phyloP scores from a whole-genome alignment of 2,888 invertebrate species.

The Pegoplata infirma region DNA sequence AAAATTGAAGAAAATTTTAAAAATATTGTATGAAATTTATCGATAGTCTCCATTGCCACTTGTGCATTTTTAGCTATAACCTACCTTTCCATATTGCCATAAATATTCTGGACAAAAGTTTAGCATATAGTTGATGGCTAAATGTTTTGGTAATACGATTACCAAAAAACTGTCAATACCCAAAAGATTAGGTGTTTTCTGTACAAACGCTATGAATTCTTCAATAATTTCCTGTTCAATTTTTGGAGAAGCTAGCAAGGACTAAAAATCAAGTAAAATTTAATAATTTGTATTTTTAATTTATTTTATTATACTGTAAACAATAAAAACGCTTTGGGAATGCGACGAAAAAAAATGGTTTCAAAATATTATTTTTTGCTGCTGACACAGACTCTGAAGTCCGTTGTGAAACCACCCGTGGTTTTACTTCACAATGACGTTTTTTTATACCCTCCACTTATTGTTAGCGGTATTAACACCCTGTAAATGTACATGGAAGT shows the following conservation, averaged over 20 bases:
- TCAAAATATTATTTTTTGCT: too few species aligned
- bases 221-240: constrained; percentile 77
- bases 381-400: too few species aligned
- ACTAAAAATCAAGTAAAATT: constrained; percentile 62
- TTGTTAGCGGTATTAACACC: too few species aligned
- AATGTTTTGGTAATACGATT: constrained; percentile 78
- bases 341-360: too few species aligned
- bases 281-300: background rate
- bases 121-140: constrained; percentile 80
- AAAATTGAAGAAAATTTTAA: constrained; percentile 10
- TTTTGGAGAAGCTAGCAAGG: constrained; percentile 81
- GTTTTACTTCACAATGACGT: too few species aligned
- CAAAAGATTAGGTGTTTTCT: constrained; percentile 80
- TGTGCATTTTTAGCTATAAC: too few species aligned
- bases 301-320: too few species aligned
- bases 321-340: too few species aligned
- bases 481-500: too few species aligned
- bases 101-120: constrained; percentile 82
- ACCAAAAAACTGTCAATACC: constrained; percentile 80
- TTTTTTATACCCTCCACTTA: too few species aligned
- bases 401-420: too few species aligned
- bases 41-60: background rate
- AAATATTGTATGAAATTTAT: background rate
- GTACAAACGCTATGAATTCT: constrained; percentile 82
- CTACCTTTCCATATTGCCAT: constrained; percentile 84